Evolutionary conservation across 2,888 invertebrate genomes (phyloP), one percentile per base, ranked within the genome.

Genomic region (Hoplodrina blanda): DNA sequence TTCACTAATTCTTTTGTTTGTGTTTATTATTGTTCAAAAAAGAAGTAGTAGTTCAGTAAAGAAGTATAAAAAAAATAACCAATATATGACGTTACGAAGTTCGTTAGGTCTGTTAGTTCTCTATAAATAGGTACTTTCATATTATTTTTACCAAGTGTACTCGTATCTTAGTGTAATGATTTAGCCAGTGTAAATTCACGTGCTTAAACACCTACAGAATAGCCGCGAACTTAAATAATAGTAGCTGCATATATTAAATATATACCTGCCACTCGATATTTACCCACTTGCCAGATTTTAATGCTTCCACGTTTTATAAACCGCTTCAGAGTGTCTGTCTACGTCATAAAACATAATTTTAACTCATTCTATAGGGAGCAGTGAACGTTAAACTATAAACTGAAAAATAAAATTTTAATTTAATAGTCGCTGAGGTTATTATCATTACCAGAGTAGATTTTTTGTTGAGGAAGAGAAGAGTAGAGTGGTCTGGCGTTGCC

Each of bases 401-500:
- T 44, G 13, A 11, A 66, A 25, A 65, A 52, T 66, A 52, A 66
- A n/a, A 66, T n/a, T n/a, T 25, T 11, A n/a, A 20, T 59, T 25
- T n/a, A 56, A 8, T 19, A 46, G 5, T 0, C 13, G 11, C 25
- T 4, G 20, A 20, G 20, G 61, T 17, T 11, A 44, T 13, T 44
- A 13, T 0, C 41, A 41, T 8, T 41, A 2, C 11, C 37, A 37
- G 37, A 37, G 41, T 41, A 41, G 41, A 13, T 0, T 41, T 2
- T 41, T 41, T 41, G 3, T 41, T 13, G 1, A 11, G 2, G 37
- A 41, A 41, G 13, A 11, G 33, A 2, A 49, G 8, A 19, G 25
- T 30, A 8, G 15, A 30, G 19, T 50, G 7, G 19, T 33, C 17
- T 19, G 10, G 1, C 19, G 11, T 8, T n/a, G n/a, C n/a, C 15